phyloP scores from a whole-genome alignment of 53 echinoderm and acorn worm genomes.

The Echinometra lucunter region DNA sequence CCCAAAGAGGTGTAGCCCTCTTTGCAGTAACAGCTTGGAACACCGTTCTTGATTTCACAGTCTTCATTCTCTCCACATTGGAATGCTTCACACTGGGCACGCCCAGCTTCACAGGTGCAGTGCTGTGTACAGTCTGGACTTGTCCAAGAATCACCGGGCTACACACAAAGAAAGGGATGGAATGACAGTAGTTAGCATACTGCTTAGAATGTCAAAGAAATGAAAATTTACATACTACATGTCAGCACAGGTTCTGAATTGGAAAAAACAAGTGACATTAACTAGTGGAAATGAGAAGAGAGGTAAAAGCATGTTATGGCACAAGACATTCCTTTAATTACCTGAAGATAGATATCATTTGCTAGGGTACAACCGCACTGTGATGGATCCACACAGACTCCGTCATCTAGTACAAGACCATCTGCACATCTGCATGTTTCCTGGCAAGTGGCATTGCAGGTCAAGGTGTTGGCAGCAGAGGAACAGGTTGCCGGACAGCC shows the following conservation, averaged over 20 bases:
- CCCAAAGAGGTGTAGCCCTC: not conserved
- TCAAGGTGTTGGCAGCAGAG: conserved; percentile 1
- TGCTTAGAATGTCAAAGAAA: no score
- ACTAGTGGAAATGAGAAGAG: no score
- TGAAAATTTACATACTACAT: no score
- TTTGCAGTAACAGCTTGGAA: not conserved
- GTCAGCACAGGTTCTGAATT: no score
- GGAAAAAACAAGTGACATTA: no score
- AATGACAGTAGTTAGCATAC: not conserved
- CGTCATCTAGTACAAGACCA: conserved; percentile 81
- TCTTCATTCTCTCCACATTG: not conserved
- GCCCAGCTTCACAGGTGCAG: not conserved
- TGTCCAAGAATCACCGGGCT: not conserved
- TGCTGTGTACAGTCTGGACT: not conserved
- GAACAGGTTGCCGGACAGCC: conserved; percentile 85
- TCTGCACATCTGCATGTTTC: conserved; percentile 86
- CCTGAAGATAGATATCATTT: conserved; percentile 63
- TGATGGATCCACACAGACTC: conserved; percentile 76
- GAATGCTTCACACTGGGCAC: not conserved
- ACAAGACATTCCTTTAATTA: conserved; percentile 63
- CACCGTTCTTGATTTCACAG: conserved; percentile 17
- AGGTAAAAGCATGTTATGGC: conserved; percentile 8
- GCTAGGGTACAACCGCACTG: conserved; percentile 72
- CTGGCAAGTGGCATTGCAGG: conserved; percentile 52
- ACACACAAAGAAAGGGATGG: not conserved